A percentile compares a stretch with the other conserved stretches of the same genome.
These are phyloP conservation scores for Zaprionus lachaisei DNA, from an alignment of 1,140 invertebrate species.

Conservation along the genomic window DNA sequence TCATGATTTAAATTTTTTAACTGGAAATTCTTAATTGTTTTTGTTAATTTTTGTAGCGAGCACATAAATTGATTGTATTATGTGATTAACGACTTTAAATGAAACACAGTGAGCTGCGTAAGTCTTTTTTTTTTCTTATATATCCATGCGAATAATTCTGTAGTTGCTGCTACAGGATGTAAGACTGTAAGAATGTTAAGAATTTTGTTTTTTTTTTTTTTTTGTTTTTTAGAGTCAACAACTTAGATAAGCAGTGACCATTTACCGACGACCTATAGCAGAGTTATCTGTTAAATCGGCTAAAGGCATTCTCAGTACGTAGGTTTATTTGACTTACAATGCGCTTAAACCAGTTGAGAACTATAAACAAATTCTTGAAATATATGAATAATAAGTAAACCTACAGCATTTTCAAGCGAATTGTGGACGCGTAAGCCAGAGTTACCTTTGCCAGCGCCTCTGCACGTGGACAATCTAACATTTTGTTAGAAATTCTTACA, in stretches of 20 bases:
- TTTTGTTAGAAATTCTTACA: background rate
- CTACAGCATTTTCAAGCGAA: background rate
- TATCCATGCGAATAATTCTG: too few relatives aligned
- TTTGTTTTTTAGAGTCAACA: background rate
- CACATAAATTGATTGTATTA: background rate
- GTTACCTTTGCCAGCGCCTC: background rate
- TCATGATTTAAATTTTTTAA: background rate
- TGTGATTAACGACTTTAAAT: background rate
- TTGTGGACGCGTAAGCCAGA: constrained; percentile 5
- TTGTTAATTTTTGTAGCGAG: background rate
- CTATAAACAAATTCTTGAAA: background rate
- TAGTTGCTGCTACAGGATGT: background rate
- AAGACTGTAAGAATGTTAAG: background rate
- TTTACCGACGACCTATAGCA: background rate
- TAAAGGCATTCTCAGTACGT: background rate
- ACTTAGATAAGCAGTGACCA: background rate
- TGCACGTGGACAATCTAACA: constrained; percentile 27
- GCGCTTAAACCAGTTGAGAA: constrained; percentile 16
- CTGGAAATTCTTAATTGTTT: background rate
- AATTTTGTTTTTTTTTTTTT: background rate
- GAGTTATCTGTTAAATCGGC: background rate
- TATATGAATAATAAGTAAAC: too few relatives aligned
- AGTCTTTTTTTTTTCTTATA: too few relatives aligned
- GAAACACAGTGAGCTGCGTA: too few relatives aligned
- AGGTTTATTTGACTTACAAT: background rate